Evolutionary conservation across 2,888 invertebrate species (phyloP).

Genomic region (Pristionchus japonicus): DNA sequence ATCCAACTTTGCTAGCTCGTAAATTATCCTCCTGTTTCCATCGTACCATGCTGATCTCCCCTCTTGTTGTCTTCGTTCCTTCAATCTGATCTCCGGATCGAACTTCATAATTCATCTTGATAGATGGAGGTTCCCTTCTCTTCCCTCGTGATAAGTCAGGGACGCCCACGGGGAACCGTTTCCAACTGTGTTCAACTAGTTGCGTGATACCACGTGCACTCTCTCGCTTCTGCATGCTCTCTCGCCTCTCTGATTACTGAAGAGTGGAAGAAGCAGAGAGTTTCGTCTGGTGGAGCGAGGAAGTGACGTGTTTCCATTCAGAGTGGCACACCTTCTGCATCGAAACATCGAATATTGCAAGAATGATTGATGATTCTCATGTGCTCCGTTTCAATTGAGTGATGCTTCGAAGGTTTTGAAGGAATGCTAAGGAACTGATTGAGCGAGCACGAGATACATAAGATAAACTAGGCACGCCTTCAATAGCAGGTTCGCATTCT

Average conservation of each 20-base stretch:
- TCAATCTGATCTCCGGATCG: neutral
- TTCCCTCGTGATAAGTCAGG: neutral
- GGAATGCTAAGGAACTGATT: neutral
- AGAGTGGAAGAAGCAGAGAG: neutral
- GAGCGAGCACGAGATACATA: neutral
- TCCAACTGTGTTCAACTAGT: constrained; percentile 11
- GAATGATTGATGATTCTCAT: neutral
- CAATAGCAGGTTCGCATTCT: too few relatives aligned
- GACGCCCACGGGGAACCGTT: neutral
- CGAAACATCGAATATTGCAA: neutral
- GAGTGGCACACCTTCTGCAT: neutral
- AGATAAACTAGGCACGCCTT: too few relatives aligned
- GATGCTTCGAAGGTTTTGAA: neutral
- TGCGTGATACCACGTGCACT: neutral
- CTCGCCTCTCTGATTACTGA: neutral
- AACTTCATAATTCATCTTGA: neutral
- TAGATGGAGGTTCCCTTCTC: neutral
- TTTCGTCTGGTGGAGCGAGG: neutral
- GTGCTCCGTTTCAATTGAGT: neutral
- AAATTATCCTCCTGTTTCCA: neutral
- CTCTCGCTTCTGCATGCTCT: neutral
- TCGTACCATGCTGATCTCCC: neutral
- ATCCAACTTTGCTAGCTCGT: neutral
- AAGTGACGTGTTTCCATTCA: neutral
- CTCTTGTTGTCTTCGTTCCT: neutral